Conservation (phyloP, 2,888 invertebrate genomes). For the Melinaea menophilus region DNA sequence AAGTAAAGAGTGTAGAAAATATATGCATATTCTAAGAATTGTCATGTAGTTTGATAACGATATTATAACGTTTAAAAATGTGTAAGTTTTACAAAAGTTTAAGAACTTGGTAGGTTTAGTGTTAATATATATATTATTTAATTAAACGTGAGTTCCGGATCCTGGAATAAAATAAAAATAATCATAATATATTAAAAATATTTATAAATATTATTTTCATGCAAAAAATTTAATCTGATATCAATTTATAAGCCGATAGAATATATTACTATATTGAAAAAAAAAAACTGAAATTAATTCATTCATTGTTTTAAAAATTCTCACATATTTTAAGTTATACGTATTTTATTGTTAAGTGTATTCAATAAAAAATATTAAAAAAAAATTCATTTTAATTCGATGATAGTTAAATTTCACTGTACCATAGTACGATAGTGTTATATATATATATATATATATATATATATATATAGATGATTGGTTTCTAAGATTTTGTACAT, state of each 20-base stretch:
- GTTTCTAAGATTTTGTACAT: constrained; percentile 4
- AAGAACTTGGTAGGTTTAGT: neutral
- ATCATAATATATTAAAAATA: constrained; percentile 19
- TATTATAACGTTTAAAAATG: no score
- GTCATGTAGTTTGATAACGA: no score
- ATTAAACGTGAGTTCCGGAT: constrained; percentile 61
- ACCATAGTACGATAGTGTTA: no score
- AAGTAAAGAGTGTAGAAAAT: no score
- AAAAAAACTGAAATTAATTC: neutral
- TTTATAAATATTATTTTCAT: constrained; percentile 1
- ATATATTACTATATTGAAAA: neutral
- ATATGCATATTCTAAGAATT: no score
- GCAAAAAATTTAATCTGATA: neutral
- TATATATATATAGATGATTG: no score
- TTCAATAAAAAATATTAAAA: no score
- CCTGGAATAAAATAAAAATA: constrained; percentile 47
- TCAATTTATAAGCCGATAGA: neutral
- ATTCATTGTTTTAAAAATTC: neutral
- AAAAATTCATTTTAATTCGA: no score
- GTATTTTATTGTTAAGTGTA: no score
- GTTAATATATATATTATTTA: constrained; percentile 6
- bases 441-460: no score
- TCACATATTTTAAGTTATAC: neutral
- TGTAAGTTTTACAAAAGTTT: no score
- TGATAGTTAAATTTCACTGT: no score